Conservation (phyloP, 2,797 vertebrate species). For the Crenichthys baileyi region DNA sequence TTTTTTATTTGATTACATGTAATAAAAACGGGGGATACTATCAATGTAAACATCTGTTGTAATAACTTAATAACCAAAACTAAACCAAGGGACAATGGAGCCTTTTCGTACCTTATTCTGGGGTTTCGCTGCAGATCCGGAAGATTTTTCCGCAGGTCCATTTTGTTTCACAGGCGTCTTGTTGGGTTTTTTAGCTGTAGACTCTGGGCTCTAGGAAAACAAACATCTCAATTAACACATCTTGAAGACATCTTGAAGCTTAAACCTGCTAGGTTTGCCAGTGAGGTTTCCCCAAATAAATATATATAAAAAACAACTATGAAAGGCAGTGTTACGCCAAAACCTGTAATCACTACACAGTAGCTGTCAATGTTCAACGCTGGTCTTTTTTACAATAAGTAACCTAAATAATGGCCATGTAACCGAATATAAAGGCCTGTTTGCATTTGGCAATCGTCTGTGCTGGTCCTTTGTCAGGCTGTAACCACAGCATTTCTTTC, state of each 20-base stretch:
- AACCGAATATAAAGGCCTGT: not conserved
- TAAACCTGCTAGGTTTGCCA: not conserved
- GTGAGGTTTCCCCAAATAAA: not conserved
- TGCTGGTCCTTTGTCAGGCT: not conserved
- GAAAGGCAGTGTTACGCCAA: not conserved
- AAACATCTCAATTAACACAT: conserved; percentile 3
- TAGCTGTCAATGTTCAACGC: too few species aligned
- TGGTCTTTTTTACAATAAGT: not conserved
- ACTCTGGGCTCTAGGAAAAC: conserved; percentile 58
- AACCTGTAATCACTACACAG: too few species aligned
- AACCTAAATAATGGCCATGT: not conserved
- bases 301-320: not conserved
- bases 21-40: not conserved
- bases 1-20: not conserved
- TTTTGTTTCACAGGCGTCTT: conserved; percentile 77
- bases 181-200: conserved; percentile 68
- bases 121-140: conserved; percentile 64
- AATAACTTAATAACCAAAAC: not conserved
- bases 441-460: not conserved
- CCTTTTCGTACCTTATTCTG: conserved; percentile 71
- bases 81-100: not conserved
- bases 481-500: not conserved
- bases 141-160: conserved; percentile 73
- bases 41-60: not conserved
- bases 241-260: not conserved